phyloP scores from a whole-genome alignment of 2,888 invertebrate genomes.

The Lepidocyrtinus sp. region DNA sequence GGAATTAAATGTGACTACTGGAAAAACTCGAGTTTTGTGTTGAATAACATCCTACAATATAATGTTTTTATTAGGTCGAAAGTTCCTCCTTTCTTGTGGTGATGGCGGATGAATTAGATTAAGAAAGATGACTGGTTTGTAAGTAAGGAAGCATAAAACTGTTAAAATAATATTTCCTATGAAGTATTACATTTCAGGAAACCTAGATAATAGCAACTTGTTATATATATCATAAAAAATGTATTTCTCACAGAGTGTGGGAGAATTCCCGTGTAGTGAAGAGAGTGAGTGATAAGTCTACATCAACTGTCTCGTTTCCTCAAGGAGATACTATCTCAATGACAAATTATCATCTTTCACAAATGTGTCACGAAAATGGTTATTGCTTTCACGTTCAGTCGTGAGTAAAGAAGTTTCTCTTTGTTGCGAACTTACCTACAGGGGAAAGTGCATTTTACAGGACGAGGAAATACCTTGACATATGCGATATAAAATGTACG shows the following conservation, averaged over 20 bases:
- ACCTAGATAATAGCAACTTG: no score
- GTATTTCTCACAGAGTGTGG: no score
- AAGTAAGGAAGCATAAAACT: background rate
- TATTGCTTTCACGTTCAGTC: background rate
- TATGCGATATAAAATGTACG: background rate
- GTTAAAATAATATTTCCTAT: no score
- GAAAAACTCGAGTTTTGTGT: background rate
- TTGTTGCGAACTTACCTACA: background rate
- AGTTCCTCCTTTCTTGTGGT: background rate
- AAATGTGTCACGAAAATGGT: slow-evolving; percentile 22
- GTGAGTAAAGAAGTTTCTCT: background rate
- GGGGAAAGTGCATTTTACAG: background rate
- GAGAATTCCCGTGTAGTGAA: background rate
- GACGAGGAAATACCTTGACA: background rate
- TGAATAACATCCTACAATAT: slow-evolving; percentile 2
- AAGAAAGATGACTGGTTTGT: background rate
- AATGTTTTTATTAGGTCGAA: background rate
- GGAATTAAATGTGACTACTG: slow-evolving; percentile 1
- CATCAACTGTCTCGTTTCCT: slow-evolving; percentile 11
- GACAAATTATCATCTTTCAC: slow-evolving; percentile 55
- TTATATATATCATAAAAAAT: no score
- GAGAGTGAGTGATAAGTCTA: background rate
- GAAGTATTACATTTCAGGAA: no score
- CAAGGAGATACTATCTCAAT: slow-evolving; percentile 18
- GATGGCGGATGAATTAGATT: slow-evolving; percentile 1